Conservation (phyloP, 64 coral and sea anemone genomes). For the Porites lutea region DNA sequence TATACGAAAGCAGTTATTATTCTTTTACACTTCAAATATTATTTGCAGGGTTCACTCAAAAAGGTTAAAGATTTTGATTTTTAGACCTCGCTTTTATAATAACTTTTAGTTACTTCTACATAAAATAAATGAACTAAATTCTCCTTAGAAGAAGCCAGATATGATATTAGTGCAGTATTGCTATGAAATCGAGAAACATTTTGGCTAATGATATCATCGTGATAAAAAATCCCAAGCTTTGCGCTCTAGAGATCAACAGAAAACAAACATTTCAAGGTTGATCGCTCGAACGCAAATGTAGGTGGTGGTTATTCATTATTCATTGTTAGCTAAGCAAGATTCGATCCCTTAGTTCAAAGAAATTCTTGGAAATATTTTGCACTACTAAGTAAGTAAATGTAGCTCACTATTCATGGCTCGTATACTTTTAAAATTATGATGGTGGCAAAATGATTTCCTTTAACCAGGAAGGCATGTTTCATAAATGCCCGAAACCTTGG, state of each 20-base stretch:
- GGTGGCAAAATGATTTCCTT: too few species aligned
- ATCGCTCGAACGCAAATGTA: not conserved
- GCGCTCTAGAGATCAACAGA: constrained; percentile 3
- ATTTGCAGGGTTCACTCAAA: too few species aligned
- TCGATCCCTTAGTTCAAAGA: not conserved
- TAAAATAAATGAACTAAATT: too few species aligned
- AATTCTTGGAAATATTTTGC: not conserved
- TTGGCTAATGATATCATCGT: constrained; percentile 16
- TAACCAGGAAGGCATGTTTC: not conserved
- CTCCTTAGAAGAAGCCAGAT: not conserved
- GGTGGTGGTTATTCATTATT: not conserved
- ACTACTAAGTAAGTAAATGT: not conserved
- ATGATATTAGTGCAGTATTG: not conserved
- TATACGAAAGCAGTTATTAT: too few species aligned
- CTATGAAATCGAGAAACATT: not conserved
- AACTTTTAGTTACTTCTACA: too few species aligned
- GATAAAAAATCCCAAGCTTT: not conserved
- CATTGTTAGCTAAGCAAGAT: not conserved
- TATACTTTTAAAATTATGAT: not conserved
- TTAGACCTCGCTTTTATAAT: too few species aligned
- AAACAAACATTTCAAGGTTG: constrained; percentile 24
- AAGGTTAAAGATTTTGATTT: too few species aligned
- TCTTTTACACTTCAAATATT: too few species aligned
- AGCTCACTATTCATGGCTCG: not conserved
- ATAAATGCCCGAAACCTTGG: not conserved